Base-by-base conservation (phyloP, 35 echinoderm and acorn worm species). In the Hemicentrotus pulcherrimus region DNA sequence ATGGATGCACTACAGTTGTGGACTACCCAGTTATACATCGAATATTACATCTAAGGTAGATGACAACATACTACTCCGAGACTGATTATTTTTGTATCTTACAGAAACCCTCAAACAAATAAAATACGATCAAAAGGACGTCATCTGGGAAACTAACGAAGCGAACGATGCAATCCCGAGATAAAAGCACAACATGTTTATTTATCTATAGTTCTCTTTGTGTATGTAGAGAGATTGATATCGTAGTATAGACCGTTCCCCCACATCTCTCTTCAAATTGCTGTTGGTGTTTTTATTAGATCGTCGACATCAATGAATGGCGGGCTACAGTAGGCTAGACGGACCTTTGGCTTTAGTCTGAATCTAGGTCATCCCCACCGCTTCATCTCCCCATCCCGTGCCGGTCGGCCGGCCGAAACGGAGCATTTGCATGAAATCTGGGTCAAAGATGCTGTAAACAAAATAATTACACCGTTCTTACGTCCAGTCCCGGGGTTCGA, bases 381-480 rank as follows among this genome's bases (percentile, higher is more conserved):
- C 24, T 78, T 28, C 65, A 78, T 78, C 65, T 78, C 65, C 65
- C 65, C 65, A 28, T 78, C 65, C 65, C 65, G 65, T 22, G 19
- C 19, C 65, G 65, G 65, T n/a, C 52, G 16, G 65, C 65, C 6
- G 19, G 22, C 22, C 65, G 65, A 78, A 22, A 28, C 28, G 65
- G 65, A 5, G 18, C 65, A 24, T 78, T 78, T 78, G 65, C 22
- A 78, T 78, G 65, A 78, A n/a, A 78, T 78, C 65, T 78, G 65
- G 65, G 65, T 78, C 65, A 78, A 78, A 78, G 24, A 78, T 22
- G 65, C 65, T 78, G 65, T 78, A 78, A 78, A 78, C 65, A 78
- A 78, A 28, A 78, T 78, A 78, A 78, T 78, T 78, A 78, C 65
- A 78, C 19, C 65, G n/a, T 78, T 78, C 18, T 78, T 78, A n/a